These are phyloP conservation scores for Acomys russatus DNA, from an alignment of 2,797 vertebrate species.

Conservation along the genomic window DNA sequence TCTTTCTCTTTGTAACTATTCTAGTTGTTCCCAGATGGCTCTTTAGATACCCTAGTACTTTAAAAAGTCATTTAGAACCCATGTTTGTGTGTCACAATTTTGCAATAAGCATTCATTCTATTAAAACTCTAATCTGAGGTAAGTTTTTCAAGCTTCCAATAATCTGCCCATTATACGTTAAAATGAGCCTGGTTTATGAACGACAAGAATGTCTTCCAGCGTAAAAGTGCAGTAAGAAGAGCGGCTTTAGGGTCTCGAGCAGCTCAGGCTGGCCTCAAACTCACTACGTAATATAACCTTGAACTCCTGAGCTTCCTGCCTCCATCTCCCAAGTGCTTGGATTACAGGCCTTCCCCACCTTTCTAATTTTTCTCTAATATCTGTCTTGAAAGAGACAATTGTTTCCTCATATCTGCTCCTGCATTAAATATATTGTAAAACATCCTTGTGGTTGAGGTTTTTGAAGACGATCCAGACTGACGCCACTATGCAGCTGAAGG, in stretches of 20 bases:
- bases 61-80: neutral
- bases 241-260: neutral
- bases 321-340: neutral
- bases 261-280: neutral
- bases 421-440: slow-evolving; percentile 31
- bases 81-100: neutral
- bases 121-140: slow-evolving; percentile 46
- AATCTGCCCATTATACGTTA: neutral
- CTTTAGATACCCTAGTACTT: neutral
- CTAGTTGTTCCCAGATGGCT: neutral
- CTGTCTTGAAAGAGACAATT: slow-evolving; percentile 11
- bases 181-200: neutral
- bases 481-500: neutral
- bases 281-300: neutral
- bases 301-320: neutral
- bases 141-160: slow-evolving; percentile 3
- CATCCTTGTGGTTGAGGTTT: neutral
- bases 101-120: neutral
- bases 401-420: neutral
- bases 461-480: slow-evolving; percentile 20
- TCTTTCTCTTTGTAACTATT: neutral
- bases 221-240: neutral
- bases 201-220: neutral
- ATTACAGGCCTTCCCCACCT: neutral
- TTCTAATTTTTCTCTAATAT: neutral